These are phyloP conservation scores for Nezara viridula DNA, from an alignment of 2,888 invertebrate species.

Conservation along the genomic window DNA sequence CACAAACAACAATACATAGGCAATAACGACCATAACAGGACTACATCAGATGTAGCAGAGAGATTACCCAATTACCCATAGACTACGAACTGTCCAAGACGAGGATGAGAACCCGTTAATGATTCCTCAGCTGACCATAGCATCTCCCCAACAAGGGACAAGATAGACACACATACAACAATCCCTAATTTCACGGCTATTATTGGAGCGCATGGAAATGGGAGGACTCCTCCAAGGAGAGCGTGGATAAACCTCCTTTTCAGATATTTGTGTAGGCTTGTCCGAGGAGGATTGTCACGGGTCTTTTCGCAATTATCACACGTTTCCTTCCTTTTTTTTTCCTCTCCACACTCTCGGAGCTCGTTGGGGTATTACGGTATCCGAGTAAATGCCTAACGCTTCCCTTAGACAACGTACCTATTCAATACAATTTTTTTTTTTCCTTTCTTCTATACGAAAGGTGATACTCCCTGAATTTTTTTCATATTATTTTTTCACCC, in stretches of 20 bases:
- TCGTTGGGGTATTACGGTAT: constrained; percentile 47
- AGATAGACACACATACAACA: constrained; percentile 14
- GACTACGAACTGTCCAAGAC: not conserved
- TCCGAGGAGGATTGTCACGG: constrained; percentile 57
- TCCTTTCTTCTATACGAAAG: not conserved
- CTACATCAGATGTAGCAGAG: no score
- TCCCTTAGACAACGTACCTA: constrained; percentile 55
- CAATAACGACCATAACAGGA: no score
- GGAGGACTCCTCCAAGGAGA: not conserved
- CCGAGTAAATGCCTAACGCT: constrained; percentile 50
- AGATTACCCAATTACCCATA: not conserved
- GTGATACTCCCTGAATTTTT: constrained; percentile 22
- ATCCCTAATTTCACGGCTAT: constrained; percentile 57
- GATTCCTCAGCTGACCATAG: not conserved
- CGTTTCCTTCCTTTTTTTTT: constrained; percentile 47
- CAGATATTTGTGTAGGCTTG: constrained; percentile 39
- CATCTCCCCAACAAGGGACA: not conserved
- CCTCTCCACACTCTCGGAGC: not conserved
- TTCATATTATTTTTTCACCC: not conserved
- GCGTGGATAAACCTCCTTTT: constrained; percentile 53
- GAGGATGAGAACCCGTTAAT: not conserved
- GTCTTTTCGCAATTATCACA: constrained; percentile 59
- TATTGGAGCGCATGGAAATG: constrained; percentile 52
- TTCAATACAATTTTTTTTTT: constrained; percentile 46
- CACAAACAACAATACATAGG: not conserved